These are phyloP conservation scores for Doris montereyensis DNA, from an alignment of 2,888 invertebrate genomes.

Conservation along the genomic window DNA sequence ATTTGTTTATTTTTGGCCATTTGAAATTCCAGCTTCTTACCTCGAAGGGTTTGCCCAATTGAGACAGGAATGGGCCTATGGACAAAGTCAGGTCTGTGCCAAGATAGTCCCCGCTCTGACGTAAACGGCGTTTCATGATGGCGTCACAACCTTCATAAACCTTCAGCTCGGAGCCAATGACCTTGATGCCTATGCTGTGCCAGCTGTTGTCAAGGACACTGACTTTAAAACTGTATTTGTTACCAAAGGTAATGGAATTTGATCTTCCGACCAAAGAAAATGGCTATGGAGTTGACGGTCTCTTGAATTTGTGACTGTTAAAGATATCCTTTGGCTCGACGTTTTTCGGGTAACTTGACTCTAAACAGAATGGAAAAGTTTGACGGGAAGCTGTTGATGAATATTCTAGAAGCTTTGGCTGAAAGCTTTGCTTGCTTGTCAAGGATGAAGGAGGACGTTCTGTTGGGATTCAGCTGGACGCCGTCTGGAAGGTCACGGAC, in stretches of 20 bases:
- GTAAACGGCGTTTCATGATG: slow-evolving; percentile 46
- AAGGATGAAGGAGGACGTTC: slow-evolving; percentile 55
- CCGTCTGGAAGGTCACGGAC: slow-evolving; percentile 59
- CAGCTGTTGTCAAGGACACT: slow-evolving; percentile 53
- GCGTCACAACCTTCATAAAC: slow-evolving; percentile 59
- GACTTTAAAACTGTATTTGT: slow-evolving; percentile 45
- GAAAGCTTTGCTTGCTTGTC: slow-evolving; percentile 56
- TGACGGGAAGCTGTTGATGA: slow-evolving; percentile 55
- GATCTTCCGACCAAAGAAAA: slow-evolving; percentile 34
- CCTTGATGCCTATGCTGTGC: slow-evolving; percentile 60
- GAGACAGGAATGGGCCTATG: slow-evolving; percentile 59
- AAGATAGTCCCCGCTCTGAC: slow-evolving; percentile 42
- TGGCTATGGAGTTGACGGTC: no score
- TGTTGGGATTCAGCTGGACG: slow-evolving; percentile 49
- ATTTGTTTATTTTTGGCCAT: no score
- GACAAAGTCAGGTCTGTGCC: slow-evolving; percentile 55
- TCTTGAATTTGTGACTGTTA: no score
- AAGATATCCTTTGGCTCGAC: slow-evolving; percentile 50
- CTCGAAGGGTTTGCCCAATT: slow-evolving; percentile 58
- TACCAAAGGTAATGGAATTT: slow-evolving; percentile 43
- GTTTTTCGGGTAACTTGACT: slow-evolving; percentile 26
- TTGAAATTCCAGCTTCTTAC: slow-evolving; percentile 47
- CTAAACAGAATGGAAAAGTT: slow-evolving; percentile 59
- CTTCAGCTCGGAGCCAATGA: slow-evolving; percentile 49
- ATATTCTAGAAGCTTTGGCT: slow-evolving; percentile 54